phyloP scores from a whole-genome alignment of 2,113 vertebrate species.

The Procavia capensis region DNA sequence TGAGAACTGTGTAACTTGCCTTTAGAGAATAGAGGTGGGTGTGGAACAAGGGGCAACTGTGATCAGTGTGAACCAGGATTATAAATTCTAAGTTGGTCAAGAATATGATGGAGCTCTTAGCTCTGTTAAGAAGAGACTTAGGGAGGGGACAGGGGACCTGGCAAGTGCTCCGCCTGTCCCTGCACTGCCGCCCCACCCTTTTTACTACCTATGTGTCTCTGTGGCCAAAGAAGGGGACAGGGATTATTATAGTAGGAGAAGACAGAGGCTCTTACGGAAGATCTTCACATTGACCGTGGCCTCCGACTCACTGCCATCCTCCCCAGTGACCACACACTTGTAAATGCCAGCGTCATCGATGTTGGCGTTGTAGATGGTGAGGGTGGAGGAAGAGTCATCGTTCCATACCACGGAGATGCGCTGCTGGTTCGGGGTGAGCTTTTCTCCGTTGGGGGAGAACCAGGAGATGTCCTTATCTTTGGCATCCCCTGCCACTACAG shows the following conservation, averaged over 20 bases:
- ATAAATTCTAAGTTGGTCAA: neutral
- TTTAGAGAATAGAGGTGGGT: neutral
- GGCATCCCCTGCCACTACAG: slow-evolving; percentile 92
- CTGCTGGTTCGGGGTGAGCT: slow-evolving; percentile 92
- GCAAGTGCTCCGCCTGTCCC: neutral
- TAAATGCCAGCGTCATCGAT: slow-evolving; percentile 96
- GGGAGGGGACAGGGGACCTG: neutral
- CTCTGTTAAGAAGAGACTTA: neutral
- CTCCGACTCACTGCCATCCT: slow-evolving; percentile 91
- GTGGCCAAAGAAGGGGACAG: neutral
- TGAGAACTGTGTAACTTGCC: neutral
- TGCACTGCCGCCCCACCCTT: neutral
- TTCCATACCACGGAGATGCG: slow-evolving; percentile 94
- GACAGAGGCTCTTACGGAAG: slow-evolving; percentile 91
- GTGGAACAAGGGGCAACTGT: neutral
- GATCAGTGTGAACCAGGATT: neutral
- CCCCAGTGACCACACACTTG: slow-evolving; percentile 93
- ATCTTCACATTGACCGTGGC: slow-evolving; percentile 97
- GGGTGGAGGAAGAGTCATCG: slow-evolving; percentile 94
- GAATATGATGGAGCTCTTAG: neutral
- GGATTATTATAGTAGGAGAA: neutral
- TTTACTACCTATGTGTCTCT: neutral
- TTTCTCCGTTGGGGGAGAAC: slow-evolving; percentile 95
- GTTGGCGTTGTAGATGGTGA: slow-evolving; percentile 96
- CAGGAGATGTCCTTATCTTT: slow-evolving; percentile 95